These are phyloP conservation scores for Coracias cyanogaster DNA, from an alignment of 2,797 vertebrate species.

Conservation along the genomic window DNA sequence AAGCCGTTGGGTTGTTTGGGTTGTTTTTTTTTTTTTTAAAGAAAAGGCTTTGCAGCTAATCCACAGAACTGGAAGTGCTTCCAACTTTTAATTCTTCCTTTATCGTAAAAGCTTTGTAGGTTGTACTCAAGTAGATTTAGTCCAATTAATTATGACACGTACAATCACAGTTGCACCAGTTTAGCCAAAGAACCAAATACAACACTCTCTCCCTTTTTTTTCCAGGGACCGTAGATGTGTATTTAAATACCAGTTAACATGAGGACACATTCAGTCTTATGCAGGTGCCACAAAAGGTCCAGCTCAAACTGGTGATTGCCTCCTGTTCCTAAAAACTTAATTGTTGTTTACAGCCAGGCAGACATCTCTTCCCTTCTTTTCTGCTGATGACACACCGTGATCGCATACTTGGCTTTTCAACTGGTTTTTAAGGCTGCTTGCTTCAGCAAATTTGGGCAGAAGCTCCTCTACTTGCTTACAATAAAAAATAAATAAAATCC, in stretches of 20 bases:
- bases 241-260: neutral
- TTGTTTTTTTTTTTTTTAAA: neutral
- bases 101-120: neutral
- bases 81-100: conserved; percentile 5
- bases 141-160: neutral
- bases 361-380: neutral
- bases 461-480: neutral
- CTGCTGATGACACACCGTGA: neutral
- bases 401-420: neutral
- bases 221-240: neutral
- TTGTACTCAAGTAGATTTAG: neutral
- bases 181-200: neutral
- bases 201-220: neutral
- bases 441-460: neutral
- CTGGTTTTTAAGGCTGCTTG: neutral
- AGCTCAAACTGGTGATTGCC: neutral
- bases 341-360: neutral
- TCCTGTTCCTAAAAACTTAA: neutral
- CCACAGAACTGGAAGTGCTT: conserved; percentile 17
- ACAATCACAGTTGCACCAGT: neutral
- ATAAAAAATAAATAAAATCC: neutral
- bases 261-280: neutral
- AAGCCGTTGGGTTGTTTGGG: neutral
- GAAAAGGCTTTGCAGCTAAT: conserved; percentile 3
- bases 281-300: neutral